These are phyloP conservation scores for Drosophila kanekoi DNA, from an alignment of 2,888 invertebrate species.

Conservation along the genomic window DNA sequence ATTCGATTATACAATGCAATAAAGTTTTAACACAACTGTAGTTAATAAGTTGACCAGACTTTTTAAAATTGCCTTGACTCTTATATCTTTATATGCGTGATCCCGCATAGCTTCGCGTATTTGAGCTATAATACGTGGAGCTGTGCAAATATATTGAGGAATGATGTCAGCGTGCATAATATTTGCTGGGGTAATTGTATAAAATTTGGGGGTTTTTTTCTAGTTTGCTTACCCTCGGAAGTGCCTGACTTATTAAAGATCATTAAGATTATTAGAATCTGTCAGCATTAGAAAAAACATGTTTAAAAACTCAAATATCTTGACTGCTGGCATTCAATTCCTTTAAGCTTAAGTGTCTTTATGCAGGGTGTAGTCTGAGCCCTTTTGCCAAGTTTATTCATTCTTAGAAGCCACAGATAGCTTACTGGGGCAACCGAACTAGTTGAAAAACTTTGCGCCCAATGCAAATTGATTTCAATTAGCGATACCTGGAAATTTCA, in stretches of 20 bases:
- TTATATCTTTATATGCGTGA: constrained; percentile 13
- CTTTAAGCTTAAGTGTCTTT: background rate
- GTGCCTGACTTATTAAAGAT: constrained; percentile 3
- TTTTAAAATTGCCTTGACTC: background rate
- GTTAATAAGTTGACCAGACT: too few relatives aligned
- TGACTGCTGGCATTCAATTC: too few relatives aligned
- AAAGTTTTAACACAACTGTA: too few relatives aligned
- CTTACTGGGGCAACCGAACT: constrained; percentile 9
- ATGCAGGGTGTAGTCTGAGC: background rate
- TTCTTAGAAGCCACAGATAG: background rate
- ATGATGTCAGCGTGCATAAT: background rate
- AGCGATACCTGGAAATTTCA: constrained; percentile 14
- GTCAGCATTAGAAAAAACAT: too few relatives aligned
- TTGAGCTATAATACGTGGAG: background rate
- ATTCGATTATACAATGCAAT: too few relatives aligned
- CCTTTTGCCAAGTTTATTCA: background rate
- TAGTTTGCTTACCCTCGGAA: constrained; percentile 24
- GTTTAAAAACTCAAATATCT: too few relatives aligned
- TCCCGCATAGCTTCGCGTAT: background rate
- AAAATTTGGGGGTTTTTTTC: constrained; percentile 2
- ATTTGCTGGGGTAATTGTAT: background rate
- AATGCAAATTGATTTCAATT: constrained; percentile 37
- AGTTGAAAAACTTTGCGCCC: constrained; percentile 8
- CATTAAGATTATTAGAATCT: background rate
- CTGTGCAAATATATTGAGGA: constrained; percentile 25